A percentile compares a stretch with the other conserved stretches of the same genome.
Evolutionary conservation across 2,888 invertebrate genomes (phyloP).

Genomic region (Clepsis dumicolana): DNA sequence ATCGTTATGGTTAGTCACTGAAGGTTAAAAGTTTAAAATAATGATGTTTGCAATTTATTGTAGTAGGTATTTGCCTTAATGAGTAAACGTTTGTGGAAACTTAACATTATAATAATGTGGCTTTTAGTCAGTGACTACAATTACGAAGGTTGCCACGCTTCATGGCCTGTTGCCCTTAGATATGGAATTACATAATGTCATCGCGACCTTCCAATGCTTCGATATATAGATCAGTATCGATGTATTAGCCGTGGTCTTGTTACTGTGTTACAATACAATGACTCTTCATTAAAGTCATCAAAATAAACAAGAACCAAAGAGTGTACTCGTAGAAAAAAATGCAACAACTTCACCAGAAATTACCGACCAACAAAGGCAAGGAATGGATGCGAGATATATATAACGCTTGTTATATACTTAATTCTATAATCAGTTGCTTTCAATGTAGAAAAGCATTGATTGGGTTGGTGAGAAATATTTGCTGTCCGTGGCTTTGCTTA

Average conservation of each 20-base stretch:
- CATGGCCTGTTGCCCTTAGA: constrained; percentile 45
- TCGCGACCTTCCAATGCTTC: constrained; percentile 23
- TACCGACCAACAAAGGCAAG: no score
- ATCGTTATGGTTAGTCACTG: no score
- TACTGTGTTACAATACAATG: background rate
- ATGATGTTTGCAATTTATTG: background rate
- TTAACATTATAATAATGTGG: constrained; percentile 17
- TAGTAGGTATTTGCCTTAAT: background rate
- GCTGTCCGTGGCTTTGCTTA: background rate
- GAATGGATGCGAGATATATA: no score
- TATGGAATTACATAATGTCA: constrained; percentile 35
- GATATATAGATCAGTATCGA: constrained; percentile 26
- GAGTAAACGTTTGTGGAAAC: background rate
- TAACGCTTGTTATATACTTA: no score
- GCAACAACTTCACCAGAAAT: no score
- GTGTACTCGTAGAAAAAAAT: no score
- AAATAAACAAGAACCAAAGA: background rate
- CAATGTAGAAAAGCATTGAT: no score
- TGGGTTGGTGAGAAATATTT: constrained; percentile 7
- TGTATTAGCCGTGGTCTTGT: background rate
- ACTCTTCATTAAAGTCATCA: background rate
- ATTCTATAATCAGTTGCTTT: no score
- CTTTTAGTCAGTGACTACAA: constrained; percentile 42
- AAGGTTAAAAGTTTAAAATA: background rate
- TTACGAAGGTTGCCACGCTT: constrained; percentile 63